phyloP scores from a whole-genome alignment of 2,113 vertebrate species.

The Marmota flaviventris region DNA sequence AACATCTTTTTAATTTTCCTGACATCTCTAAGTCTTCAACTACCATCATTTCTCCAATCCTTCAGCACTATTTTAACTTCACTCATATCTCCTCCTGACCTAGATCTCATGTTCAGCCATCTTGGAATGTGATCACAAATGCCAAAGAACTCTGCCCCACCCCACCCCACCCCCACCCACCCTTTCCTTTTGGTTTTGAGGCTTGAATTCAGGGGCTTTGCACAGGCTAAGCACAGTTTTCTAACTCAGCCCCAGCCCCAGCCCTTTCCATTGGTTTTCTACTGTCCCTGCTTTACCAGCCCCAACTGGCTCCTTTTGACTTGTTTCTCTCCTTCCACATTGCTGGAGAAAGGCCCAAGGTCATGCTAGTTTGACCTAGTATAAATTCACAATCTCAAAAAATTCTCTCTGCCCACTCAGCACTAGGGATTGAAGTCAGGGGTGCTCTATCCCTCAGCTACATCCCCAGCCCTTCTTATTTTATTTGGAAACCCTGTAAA shows the following conservation, averaged over 20 bases:
- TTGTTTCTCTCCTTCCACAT: neutral
- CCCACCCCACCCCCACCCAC: too few relatives aligned
- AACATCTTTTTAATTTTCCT: neutral
- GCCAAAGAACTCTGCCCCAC: neutral
- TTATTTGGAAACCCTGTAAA: neutral
- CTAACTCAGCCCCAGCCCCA: neutral
- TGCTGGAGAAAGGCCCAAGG: neutral
- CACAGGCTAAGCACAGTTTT: neutral
- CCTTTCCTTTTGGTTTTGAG: neutral
- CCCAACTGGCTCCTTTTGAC: neutral
- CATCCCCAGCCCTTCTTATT: neutral
- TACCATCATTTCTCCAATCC: neutral
- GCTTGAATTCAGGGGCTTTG: neutral
- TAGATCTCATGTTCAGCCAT: neutral
- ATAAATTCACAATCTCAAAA: neutral
- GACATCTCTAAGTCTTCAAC: neutral
- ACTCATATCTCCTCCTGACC: neutral
- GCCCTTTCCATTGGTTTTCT: neutral
- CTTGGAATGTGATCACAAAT: neutral
- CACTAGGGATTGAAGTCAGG: neutral
- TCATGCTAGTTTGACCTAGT: neutral
- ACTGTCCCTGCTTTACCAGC: neutral
- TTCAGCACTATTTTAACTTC: neutral
- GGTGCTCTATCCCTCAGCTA: neutral
- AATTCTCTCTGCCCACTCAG: too few relatives aligned